Evolutionary conservation across 2,113 vertebrate genomes (phyloP).

Genomic region (Melanocharis versteri): DNA sequence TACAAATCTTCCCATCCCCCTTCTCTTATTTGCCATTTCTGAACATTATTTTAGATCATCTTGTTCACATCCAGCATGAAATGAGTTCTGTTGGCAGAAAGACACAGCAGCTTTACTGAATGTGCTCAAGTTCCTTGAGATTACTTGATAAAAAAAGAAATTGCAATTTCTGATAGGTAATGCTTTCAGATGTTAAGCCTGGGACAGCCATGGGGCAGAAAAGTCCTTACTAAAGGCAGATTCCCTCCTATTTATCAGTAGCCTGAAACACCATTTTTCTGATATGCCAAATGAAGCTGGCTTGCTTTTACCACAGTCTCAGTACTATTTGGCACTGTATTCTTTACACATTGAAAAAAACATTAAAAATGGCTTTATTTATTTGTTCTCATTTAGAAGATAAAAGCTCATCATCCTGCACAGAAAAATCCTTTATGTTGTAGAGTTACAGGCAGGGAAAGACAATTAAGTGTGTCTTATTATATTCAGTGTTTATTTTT

Average conservation of each 20-base stretch:
- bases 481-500: conserved; percentile 12
- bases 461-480: background rate
- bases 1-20: background rate
- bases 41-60: background rate
- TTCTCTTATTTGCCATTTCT: background rate
- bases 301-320: background rate
- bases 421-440: background rate
- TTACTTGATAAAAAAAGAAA: conserved; percentile 4
- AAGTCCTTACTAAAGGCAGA: background rate
- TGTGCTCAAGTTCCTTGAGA: background rate
- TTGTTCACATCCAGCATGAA: background rate
- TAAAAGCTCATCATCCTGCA: background rate
- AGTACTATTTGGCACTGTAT: background rate
- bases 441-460: background rate
- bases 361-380: background rate
- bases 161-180: background rate
- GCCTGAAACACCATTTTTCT: background rate
- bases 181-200: background rate
- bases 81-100: background rate
- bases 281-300: background rate
- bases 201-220: background rate
- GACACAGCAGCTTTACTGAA: background rate
- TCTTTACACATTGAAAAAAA: background rate
- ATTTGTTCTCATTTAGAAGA: background rate
- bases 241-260: background rate